phyloP scores from a whole-genome alignment of 92 coral and sea anemone species.

The Bergia puertoricense region DNA sequence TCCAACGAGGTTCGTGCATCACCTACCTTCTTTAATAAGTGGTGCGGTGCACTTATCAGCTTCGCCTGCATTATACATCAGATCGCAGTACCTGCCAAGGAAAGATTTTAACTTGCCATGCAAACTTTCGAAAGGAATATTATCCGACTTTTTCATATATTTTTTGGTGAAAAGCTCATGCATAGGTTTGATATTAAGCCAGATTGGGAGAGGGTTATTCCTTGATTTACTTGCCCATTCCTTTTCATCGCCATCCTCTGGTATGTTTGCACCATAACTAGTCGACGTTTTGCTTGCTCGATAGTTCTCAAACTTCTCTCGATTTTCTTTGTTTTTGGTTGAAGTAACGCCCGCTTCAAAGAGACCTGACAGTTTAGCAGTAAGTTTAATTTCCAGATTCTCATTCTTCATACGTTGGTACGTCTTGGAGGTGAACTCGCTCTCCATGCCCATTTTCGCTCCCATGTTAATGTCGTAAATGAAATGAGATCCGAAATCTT shows the following conservation, averaged over 20 bases:
- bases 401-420: constrained; percentile 38
- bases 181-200: constrained; percentile 19
- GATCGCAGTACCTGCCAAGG: constrained; percentile 38
- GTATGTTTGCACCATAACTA: constrained; percentile 44
- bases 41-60: constrained; percentile 38
- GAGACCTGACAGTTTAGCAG: constrained; percentile 43
- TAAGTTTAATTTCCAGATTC: constrained; percentile 27
- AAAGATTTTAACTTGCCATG: constrained; percentile 12
- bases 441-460: constrained; percentile 40
- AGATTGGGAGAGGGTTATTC: constrained; percentile 43
- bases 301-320: constrained; percentile 48
- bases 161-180: constrained; percentile 40
- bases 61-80: constrained; percentile 27
- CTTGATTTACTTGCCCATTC: constrained; percentile 37
- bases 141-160: constrained; percentile 27
- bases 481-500: constrained; percentile 9
- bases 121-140: constrained; percentile 22
- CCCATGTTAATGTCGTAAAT: background rate
- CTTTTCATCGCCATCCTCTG: constrained; percentile 35
- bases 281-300: constrained; percentile 32
- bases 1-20: too few species aligned
- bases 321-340: constrained; percentile 26
- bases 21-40: background rate
- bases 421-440: constrained; percentile 35
- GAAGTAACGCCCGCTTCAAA: constrained; percentile 35